Conservation (phyloP, 1,140 invertebrate genomes). For the Maniola jurtina region DNA sequence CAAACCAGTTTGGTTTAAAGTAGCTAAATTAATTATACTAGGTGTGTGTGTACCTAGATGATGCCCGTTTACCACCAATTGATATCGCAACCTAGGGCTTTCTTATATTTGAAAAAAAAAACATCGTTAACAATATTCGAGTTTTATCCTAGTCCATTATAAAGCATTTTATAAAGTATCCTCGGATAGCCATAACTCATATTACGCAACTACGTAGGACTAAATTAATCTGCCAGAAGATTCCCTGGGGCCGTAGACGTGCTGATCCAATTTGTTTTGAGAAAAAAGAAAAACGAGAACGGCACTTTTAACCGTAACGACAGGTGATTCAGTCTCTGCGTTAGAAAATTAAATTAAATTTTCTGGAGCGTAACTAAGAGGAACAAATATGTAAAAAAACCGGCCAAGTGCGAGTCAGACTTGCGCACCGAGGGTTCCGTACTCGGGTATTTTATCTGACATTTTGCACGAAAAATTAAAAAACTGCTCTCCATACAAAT, state of each 20-base stretch:
- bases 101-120: background rate
- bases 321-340: slow-evolving; percentile 26
- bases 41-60: too few relatives aligned
- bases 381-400: slow-evolving; percentile 9
- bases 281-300: slow-evolving; percentile 17
- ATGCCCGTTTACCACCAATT: too few relatives aligned
- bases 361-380: slow-evolving; percentile 21
- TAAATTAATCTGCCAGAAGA: slow-evolving; percentile 24
- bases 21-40: too few relatives aligned
- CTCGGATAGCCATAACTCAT: slow-evolving; percentile 19
- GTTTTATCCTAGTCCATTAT: slow-evolving; percentile 1
- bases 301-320: slow-evolving; percentile 25
- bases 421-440: too few relatives aligned
- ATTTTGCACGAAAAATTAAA: too few relatives aligned
- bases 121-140: background rate
- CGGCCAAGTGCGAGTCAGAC: too few relatives aligned
- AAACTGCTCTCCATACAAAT: too few relatives aligned
- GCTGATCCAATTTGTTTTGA: slow-evolving; percentile 49
- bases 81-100: too few relatives aligned
- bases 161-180: slow-evolving; percentile 11
- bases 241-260: slow-evolving; percentile 31
- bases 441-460: too few relatives aligned
- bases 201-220: slow-evolving; percentile 17
- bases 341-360: slow-evolving; percentile 28
- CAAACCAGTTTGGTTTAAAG: too few relatives aligned